A percentile compares a stretch with the other conserved stretches of the same genome.
Evolutionary conservation across 2,797 vertebrate genomes (phyloP).

Genomic region (Enteromius mattozi): DNA sequence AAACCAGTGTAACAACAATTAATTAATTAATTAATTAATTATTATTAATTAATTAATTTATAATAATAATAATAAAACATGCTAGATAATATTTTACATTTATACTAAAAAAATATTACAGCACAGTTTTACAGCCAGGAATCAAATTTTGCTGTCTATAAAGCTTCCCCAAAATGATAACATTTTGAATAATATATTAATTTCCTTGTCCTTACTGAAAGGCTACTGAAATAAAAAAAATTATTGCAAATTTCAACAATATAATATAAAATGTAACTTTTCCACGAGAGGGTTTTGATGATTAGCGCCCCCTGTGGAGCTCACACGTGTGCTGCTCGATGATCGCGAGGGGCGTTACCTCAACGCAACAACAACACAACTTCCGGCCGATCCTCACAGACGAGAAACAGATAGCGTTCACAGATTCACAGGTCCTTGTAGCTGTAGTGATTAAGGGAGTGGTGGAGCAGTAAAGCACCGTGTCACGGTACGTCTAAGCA

Average conservation of each 20-base stretch:
- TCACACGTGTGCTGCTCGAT: background rate
- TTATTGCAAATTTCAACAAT: too few species aligned
- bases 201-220: background rate
- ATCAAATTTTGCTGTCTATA: background rate
- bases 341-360: slow-evolving; percentile 37
- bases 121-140: background rate
- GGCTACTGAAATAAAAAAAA: background rate
- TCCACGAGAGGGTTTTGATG: background rate
- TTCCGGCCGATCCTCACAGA: slow-evolving; percentile 49
- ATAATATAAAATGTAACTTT: too few species aligned
- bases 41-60: too few species aligned
- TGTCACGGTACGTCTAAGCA: background rate
- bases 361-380: slow-evolving; percentile 34
- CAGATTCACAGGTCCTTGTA: background rate
- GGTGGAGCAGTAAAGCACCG: background rate
- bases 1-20: too few species aligned
- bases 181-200: background rate
- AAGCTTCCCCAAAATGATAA: background rate
- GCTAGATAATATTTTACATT: background rate
- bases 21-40: too few species aligned
- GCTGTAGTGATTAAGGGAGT: background rate
- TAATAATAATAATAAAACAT: background rate
- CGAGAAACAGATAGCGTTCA: background rate
- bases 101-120: background rate
- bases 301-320: background rate